Percentiles rank a stretch among this genome's conserved stretches.
phyloP scores from a whole-genome alignment of 35 echinoderm and acorn worm genomes.

The Anneissia japonica region DNA sequence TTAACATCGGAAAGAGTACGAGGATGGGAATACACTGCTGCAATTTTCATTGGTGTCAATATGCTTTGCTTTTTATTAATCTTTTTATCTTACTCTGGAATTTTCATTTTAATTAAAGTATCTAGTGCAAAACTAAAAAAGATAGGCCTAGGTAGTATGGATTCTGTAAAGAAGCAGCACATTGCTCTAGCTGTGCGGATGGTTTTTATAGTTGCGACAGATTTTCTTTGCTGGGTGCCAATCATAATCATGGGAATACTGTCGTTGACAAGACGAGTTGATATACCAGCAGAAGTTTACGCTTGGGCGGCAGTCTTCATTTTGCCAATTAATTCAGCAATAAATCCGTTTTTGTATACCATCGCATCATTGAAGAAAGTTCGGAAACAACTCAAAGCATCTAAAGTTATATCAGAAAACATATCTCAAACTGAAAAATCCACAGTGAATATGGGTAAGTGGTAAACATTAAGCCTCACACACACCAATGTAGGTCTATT shows the following conservation, averaged over 20 bases:
- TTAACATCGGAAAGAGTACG: constrained; percentile 47
- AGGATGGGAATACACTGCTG: constrained; percentile 84
- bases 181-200: neutral
- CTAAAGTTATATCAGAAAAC: no score
- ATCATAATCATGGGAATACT: neutral
- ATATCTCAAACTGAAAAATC: no score
- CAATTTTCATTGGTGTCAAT: constrained; percentile 76
- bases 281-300: neutral
- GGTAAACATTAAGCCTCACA: no score
- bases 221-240: neutral
- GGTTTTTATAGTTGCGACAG: neutral
- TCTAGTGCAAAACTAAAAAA: neutral
- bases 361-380: neutral
- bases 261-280: neutral
- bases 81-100: constrained; percentile 69
- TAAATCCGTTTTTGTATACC: constrained; percentile 1
- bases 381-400: neutral
- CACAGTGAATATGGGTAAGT: no score
- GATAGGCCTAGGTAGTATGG: no score
- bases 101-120: constrained; percentile 60
- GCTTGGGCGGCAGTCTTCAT: constrained; percentile 5
- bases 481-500: no score
- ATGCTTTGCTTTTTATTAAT: constrained; percentile 70
- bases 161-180: neutral
- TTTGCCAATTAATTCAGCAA: constrained; percentile 1